Evolutionary conservation across 53 echinoderm and acorn worm genomes (phyloP).

Genomic region (Holothuria leucospilota): DNA sequence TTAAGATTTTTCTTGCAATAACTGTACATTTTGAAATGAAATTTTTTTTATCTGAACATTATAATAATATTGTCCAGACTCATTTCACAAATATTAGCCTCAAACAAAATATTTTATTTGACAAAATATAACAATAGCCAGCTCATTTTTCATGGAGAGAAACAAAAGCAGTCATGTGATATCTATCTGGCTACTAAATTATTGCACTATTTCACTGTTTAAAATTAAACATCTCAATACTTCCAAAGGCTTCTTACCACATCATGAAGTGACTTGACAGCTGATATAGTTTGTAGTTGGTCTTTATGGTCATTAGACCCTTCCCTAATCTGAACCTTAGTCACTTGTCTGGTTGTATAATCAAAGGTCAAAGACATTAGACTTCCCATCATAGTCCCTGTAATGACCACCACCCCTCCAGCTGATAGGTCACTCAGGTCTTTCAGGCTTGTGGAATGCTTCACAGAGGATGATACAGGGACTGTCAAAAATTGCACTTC

Average conservation of each 20-base stretch:
- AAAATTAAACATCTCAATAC: too few relatives aligned
- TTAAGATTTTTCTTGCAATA: too few relatives aligned
- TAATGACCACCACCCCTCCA: conserved; percentile 1
- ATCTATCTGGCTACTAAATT: too few relatives aligned
- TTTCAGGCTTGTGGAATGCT: conserved; percentile 21
- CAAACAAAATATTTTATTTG: too few relatives aligned
- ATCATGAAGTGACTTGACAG: conserved; percentile 24
- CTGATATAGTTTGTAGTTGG: conserved; percentile 17
- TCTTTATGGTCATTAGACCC: background rate
- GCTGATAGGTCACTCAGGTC: background rate
- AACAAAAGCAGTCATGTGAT: too few relatives aligned
- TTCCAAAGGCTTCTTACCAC: conserved; percentile 4
- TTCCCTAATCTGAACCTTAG: background rate
- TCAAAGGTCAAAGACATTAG: conserved; percentile 17
- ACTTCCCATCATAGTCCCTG: conserved; percentile 10
- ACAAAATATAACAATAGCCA: too few relatives aligned
- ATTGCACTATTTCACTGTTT: too few relatives aligned
- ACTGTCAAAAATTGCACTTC: conserved; percentile 46
- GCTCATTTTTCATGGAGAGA: too few relatives aligned
- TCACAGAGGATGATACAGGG: conserved; percentile 55
- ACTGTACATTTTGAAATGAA: too few relatives aligned
- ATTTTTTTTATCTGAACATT: too few relatives aligned
- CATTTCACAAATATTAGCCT: too few relatives aligned
- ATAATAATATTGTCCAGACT: too few relatives aligned
- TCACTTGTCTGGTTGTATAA: conserved; percentile 8